Conservation (phyloP, 2,888 invertebrate genomes). For the Dynastes grantii region DNA sequence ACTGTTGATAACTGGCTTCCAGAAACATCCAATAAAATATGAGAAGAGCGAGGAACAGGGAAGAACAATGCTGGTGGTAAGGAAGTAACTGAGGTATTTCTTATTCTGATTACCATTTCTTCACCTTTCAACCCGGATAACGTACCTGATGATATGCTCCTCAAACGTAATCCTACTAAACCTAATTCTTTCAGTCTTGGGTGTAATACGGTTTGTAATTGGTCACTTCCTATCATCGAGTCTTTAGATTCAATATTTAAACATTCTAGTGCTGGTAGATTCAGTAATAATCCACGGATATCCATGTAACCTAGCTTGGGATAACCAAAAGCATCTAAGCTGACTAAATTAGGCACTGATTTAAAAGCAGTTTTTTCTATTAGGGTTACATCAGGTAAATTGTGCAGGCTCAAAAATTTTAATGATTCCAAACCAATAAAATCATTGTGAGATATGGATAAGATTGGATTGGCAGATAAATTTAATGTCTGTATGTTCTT, state of each 20-base stretch:
- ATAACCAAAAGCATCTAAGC: slow-evolving; percentile 82
- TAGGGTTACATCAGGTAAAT: slow-evolving; percentile 80
- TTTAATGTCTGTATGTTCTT: slow-evolving; percentile 83
- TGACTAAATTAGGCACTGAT: slow-evolving; percentile 79
- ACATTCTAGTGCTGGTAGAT: slow-evolving; percentile 81
- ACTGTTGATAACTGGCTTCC: slow-evolving; percentile 85
- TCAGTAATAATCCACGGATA: slow-evolving; percentile 86
- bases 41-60: slow-evolving; percentile 89
- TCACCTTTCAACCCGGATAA: slow-evolving; percentile 86
- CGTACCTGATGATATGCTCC: slow-evolving; percentile 86
- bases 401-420: slow-evolving; percentile 77
- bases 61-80: slow-evolving; percentile 89
- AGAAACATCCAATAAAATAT: slow-evolving; percentile 83
- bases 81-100: slow-evolving; percentile 85
- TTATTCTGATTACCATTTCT: slow-evolving; percentile 80
- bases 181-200: slow-evolving; percentile 84
- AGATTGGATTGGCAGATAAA: slow-evolving; percentile 88
- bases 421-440: slow-evolving; percentile 82
- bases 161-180: slow-evolving; percentile 82
- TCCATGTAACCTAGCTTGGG: slow-evolving; percentile 89
- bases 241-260: slow-evolving; percentile 92
- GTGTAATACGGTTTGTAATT: slow-evolving; percentile 84
- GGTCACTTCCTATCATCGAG: slow-evolving; percentile 84
- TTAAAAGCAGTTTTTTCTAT: slow-evolving; percentile 89
- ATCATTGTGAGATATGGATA: slow-evolving; percentile 82